A percentile compares a stretch with the other conserved stretches of the same genome.
Conservation (phyloP, 2,888 invertebrate species). For the Microplitis manilae region DNA sequence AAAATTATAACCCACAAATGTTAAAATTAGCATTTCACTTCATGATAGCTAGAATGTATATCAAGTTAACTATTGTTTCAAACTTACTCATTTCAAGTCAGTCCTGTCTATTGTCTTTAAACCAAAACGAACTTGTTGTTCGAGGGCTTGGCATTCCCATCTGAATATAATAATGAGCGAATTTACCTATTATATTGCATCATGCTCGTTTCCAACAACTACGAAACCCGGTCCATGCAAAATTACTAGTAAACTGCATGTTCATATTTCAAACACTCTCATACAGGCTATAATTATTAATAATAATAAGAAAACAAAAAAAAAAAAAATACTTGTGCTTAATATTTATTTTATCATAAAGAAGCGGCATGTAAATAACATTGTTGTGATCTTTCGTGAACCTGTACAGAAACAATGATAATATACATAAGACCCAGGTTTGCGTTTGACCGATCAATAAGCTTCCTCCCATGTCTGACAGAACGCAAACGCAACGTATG, state of each 20-base stretch:
- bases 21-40: background rate
- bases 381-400: constrained; percentile 17
- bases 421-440: constrained; percentile 31
- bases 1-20: too few relatives aligned
- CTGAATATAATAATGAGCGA: background rate
- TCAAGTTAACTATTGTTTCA: background rate
- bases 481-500: constrained; percentile 58
- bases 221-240: too few relatives aligned
- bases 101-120: background rate
- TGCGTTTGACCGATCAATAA: constrained; percentile 59
- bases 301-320: too few relatives aligned
- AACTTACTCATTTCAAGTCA: background rate
- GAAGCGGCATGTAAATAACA: background rate
- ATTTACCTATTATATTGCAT: background rate
- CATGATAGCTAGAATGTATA: background rate
- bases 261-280: too few relatives aligned
- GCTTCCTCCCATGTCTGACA: constrained; percentile 48
- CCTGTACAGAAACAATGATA: constrained; percentile 28
- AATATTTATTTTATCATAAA: background rate
- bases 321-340: background rate
- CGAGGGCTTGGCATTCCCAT: constrained; percentile 2
- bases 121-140: background rate
- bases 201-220: too few relatives aligned
- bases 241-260: too few relatives aligned
- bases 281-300: too few relatives aligned